Percentiles rank a stretch among this genome's conserved stretches.
Evolutionary conservation across 2,113 vertebrate species (phyloP).

Genomic region (human): GRCh38 chr2:133498501-133499000

Average conservation of each 20-base stretch:
- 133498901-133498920: constrained; percentile 15
- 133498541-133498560: neutral
- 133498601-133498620: too few species aligned
- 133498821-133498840: neutral
- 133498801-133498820: neutral
- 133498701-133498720: neutral
- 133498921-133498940: constrained; percentile 67
- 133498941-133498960: constrained; percentile 35
- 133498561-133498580: too few species aligned
- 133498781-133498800: neutral
- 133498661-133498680: neutral
- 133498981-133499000: neutral
- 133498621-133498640: neutral
- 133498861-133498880: constrained; percentile 41
- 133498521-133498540: too few species aligned
- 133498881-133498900: constrained; percentile 29
- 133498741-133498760: neutral
- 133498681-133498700: too few species aligned
- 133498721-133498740: neutral
- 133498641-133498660: neutral
- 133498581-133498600: too few species aligned
- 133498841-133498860: neutral
- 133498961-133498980: constrained; percentile 45
- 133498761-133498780: neutral
- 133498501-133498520: too few species aligned